Conservation (phyloP, 23 tunicate genomes). For the Phallusia fumigata region DNA sequence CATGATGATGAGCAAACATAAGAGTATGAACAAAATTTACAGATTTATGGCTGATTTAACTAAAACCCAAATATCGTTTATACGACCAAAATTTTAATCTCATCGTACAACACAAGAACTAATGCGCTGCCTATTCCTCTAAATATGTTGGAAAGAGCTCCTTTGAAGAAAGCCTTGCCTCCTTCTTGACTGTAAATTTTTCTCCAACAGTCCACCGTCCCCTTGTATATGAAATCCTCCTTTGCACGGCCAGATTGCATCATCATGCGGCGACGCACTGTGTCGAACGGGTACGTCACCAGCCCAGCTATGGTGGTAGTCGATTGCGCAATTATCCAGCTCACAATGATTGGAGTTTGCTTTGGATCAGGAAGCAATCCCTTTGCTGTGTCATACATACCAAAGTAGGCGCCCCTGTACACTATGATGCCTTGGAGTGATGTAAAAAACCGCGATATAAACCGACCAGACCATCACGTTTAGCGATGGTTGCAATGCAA, state of each 20-base stretch:
- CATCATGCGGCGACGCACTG: constrained; percentile 71
- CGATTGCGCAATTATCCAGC: constrained; percentile 52
- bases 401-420: constrained; percentile 73
- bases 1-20: too few relatives aligned
- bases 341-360: constrained; percentile 31
- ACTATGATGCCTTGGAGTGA: constrained; percentile 62
- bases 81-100: too few relatives aligned
- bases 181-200: constrained; percentile 72
- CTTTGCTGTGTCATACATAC: constrained; percentile 72
- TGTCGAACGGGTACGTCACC: constrained; percentile 69
- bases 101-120: constrained; percentile 74
- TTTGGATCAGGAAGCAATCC: constrained; percentile 28
- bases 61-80: too few relatives aligned
- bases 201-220: constrained; percentile 47
- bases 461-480: constrained; percentile 30
- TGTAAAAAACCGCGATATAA: constrained; percentile 52
- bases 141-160: constrained; percentile 65
- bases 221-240: constrained; percentile 35
- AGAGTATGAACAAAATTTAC: too few relatives aligned
- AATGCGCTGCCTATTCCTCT: constrained; percentile 80
- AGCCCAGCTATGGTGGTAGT: constrained; percentile 68
- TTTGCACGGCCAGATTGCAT: constrained; percentile 72
- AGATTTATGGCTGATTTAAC: too few relatives aligned
- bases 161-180: constrained; percentile 69
- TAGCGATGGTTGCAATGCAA: constrained; percentile 37